Evolutionary conservation across 1,140 invertebrate genomes (phyloP), one percentile per base, ranked within the genome.

Genomic region (Popillia japonica): DNA sequence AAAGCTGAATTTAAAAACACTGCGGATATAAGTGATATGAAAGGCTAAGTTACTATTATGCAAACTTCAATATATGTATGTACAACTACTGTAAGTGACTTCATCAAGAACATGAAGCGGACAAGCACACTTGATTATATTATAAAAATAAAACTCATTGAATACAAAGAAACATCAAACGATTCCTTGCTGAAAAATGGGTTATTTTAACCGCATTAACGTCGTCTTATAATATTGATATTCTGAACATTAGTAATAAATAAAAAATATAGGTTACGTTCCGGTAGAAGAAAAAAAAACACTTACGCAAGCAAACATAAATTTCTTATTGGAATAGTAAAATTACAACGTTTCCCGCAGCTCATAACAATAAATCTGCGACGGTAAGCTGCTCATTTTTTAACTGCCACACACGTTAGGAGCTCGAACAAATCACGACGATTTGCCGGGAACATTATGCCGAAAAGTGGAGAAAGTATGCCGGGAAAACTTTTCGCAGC

Each of bases 281-380:
- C 17, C 48, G 6, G 48, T 55, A 17, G 14, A 55, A 55, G 17
- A 61, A 68, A 68, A 48, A 48, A 48, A 48, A 48, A 48, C 44
- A 68, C 61, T 14, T 9, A 68, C 10, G 22, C 6, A 68, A 68
- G 61, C 61, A 9, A 27, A 68, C 61, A 68, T 68, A 68, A 68
- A 68, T 68, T 34, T 68, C 61, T 68, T 68, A 68, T 68, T 68
- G 61, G 22, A 68, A 68, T 68, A 68, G 61, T 68, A 68, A 68
- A 68, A 68, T 68, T 68, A 27, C 61, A 22, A 68, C 61, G 27
- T 68, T 27, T 68, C 2, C 61, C 22, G 27, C 11, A 68, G 61
- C 61, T 68, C 61, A 34, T 68, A 27, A 68, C 61, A 68, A 68
- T 68, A 68, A 68, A 68, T 68, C 61, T 34, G 27, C 20, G 27